Conservation (phyloP, 2,113 vertebrate genomes). For the Sprattus sprattus region DNA sequence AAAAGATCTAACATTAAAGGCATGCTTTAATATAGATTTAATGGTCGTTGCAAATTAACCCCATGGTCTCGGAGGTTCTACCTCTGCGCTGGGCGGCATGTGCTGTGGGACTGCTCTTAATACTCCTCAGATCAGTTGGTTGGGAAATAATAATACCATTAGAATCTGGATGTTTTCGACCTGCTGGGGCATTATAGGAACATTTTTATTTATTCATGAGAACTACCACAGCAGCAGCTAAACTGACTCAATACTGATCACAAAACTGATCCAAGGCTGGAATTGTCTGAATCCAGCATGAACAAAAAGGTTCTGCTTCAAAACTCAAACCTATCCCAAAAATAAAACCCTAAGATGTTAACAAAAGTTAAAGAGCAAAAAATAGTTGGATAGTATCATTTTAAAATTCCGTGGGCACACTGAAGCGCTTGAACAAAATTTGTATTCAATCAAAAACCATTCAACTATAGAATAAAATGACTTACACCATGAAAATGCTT, state of each 20-base stretch:
- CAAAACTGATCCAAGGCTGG: background rate
- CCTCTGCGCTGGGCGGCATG: background rate
- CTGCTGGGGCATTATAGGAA: background rate
- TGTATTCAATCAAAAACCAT: too few species aligned
- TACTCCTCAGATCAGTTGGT: background rate
- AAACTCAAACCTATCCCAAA: too few species aligned
- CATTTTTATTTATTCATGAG: conserved; percentile 5
- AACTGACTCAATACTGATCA: background rate
- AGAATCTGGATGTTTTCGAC: background rate
- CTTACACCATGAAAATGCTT: too few species aligned
- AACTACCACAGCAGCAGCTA: background rate
- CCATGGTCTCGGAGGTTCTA: background rate
- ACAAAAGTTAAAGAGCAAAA: too few species aligned
- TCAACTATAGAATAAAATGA: too few species aligned
- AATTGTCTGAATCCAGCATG: background rate
- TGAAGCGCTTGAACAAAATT: too few species aligned
- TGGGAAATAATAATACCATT: background rate
- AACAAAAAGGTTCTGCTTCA: background rate
- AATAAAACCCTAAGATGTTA: too few species aligned
- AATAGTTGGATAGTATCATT: too few species aligned
- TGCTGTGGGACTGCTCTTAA: background rate
- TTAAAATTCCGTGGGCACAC: too few species aligned
- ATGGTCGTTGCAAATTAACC: background rate
- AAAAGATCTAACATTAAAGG: background rate
- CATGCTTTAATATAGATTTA: background rate